phyloP scores from a whole-genome alignment of 2,113 vertebrate species.

The Pavo muticus region DNA sequence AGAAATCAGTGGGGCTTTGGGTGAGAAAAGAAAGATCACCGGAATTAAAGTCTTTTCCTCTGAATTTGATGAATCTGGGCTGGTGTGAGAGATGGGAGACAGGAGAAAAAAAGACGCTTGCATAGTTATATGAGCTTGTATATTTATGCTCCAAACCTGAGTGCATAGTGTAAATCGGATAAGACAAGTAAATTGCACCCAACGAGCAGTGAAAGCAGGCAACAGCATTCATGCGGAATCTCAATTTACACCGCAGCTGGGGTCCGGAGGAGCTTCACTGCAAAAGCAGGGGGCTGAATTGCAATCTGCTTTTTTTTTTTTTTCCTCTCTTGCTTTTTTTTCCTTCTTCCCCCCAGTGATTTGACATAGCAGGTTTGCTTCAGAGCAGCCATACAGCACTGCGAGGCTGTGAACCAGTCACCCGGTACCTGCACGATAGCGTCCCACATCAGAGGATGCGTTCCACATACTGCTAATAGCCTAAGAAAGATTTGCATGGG shows the following conservation, averaged over 20 bases:
- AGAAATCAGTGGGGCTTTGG: background rate
- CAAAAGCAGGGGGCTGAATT: background rate
- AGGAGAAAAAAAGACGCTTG: background rate
- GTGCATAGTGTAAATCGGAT: constrained; percentile 38
- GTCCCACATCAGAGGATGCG: background rate
- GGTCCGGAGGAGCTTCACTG: constrained; percentile 9
- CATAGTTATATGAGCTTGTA: background rate
- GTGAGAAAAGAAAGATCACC: background rate
- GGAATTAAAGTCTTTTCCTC: constrained; percentile 25
- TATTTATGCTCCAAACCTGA: constrained; percentile 60
- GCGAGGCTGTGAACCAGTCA: background rate
- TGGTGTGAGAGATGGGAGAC: background rate
- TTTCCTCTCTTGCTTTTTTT: too few relatives aligned
- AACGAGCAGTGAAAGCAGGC: constrained; percentile 60
- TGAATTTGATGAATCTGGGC: background rate
- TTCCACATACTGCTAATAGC: background rate
- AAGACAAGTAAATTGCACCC: constrained; percentile 69
- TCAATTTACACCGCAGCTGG: constrained; percentile 68
- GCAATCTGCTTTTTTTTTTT: background rate
- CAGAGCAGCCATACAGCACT: fast-evolving
- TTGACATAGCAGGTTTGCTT: background rate
- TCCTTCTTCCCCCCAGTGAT: background rate
- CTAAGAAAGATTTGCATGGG: background rate
- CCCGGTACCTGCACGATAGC: background rate
- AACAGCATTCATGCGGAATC: constrained; percentile 59